Base-by-base conservation (phyloP, 37 sponge, comb jelly and placozoan species). In the Diacarnus erythraeanus region DNA sequence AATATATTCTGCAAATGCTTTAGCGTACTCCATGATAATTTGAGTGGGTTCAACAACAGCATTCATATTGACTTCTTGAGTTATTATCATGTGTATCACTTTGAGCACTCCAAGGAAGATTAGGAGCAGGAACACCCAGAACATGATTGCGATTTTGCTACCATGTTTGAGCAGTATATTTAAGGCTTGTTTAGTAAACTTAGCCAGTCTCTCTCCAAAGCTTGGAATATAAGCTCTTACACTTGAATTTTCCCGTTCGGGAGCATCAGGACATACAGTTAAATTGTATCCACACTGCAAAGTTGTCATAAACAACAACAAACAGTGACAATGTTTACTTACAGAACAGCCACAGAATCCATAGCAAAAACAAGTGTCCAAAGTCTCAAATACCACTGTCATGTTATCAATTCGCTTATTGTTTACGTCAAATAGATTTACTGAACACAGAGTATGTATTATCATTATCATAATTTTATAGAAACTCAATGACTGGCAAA, bases 341-440 rank as follows among this genome's bases (percentile, higher is more conserved):
- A 92, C 93, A 42, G 82, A 76, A 72, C 94, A 94, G 37, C 90
- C 90, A 72, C 94, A 94, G 74, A 84, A 67, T 21, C 91, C 94
- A 59, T 89, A 81, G 42, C 94, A 94, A 71, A 90, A 94, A 42
- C 94, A 94, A 18, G 94, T 90, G 69, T 88, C 91, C 20, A 76
- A 42, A 15, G 94, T 94, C 36, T 87, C 83, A 81, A 94, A 94
- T 10, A 33, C 31, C 22, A 94, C 82, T 36, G 87, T 90, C 76
- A 90, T 42, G 75, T 90, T 94, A 85, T 94, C 94, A 25, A 81
- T 38, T 6, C 63, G 65, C 57, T 69, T 70, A 6, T 72, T 85
- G 22, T 67, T 36, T n/a, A 71, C 64, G 68, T 90, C 88, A 38
- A 39, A 67, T 39, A 94, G 79, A 43, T 83, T 64, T 41, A 94